These are phyloP conservation scores for Bombus sylvicola DNA, from an alignment of 1,140 invertebrate species.

Conservation along the genomic window DNA sequence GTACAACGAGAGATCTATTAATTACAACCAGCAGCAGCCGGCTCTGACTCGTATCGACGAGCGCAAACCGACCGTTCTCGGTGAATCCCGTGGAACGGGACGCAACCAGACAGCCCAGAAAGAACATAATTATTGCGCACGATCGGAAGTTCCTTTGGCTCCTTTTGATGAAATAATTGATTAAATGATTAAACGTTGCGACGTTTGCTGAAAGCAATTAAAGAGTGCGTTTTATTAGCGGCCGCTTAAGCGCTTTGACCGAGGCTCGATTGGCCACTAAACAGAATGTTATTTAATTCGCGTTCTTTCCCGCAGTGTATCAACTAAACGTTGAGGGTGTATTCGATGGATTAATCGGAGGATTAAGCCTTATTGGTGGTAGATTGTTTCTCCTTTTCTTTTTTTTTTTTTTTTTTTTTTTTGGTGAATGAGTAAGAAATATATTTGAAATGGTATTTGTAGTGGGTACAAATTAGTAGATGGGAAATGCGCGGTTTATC, in stretches of 20 bases:
- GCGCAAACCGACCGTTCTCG: slow-evolving; percentile 19
- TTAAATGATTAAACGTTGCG: slow-evolving; percentile 36
- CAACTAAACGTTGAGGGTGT: no score
- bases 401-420: no score
- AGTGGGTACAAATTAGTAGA: neutral
- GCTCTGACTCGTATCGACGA: slow-evolving; percentile 50
- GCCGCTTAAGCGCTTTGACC: neutral
- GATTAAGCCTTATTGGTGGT: neutral
- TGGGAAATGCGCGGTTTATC: neutral
- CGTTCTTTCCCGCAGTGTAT: neutral
- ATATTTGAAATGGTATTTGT: neutral
- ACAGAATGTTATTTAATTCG: slow-evolving; percentile 15
- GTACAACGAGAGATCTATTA: slow-evolving; percentile 70
- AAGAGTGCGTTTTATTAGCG: neutral
- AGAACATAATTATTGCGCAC: slow-evolving; percentile 10
- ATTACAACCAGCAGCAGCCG: slow-evolving; percentile 58
- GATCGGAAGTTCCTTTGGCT: slow-evolving; percentile 36
- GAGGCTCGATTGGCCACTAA: neutral
- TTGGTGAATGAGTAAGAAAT: neutral
- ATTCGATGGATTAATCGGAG: neutral
- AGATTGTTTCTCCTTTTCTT: no score
- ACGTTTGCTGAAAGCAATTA: slow-evolving; percentile 32
- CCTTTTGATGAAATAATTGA: slow-evolving; percentile 49
- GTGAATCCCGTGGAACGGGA: slow-evolving; percentile 23
- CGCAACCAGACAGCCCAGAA: slow-evolving; percentile 19